Conservation (phyloP, 2,888 invertebrate genomes). For the Gandaritis pyraliata region DNA sequence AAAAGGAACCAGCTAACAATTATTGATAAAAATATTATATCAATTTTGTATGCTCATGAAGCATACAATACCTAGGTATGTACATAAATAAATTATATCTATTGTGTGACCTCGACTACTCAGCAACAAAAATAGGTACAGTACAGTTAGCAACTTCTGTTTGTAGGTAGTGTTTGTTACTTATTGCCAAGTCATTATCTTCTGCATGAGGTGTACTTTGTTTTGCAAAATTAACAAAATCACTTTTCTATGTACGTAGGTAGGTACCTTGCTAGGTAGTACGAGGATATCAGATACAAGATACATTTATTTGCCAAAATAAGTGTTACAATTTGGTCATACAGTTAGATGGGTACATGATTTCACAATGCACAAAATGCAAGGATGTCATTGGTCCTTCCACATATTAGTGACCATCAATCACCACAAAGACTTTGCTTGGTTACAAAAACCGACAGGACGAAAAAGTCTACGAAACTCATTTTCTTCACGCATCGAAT, state of each 20-base stretch:
- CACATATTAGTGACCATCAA: conserved; percentile 17
- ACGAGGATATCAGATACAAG: conserved; percentile 1
- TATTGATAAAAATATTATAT: too few species aligned
- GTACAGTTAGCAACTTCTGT: too few species aligned
- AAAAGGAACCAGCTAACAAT: too few species aligned
- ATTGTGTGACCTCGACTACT: too few species aligned
- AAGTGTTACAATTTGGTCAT: too few species aligned
- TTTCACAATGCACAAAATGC: conserved; percentile 1
- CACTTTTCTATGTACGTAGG: conserved; percentile 1
- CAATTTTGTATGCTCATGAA: too few species aligned
- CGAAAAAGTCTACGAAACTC: conserved; percentile 65
- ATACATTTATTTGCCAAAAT: too few species aligned
- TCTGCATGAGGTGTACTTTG: conserved; percentile 8
- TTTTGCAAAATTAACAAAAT: conserved; percentile 17
- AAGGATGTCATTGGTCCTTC: neutral
- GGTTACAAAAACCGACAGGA: conserved; percentile 55
- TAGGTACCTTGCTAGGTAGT: conserved; percentile 1
- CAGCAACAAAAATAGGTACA: too few species aligned
- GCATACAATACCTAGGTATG: too few species aligned
- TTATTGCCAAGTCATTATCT: conserved; percentile 16
- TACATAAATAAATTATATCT: too few species aligned
- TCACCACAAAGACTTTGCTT: conserved; percentile 39
- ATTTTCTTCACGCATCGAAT: conserved; percentile 65
- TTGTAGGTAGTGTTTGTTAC: neutral
- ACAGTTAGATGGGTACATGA: too few species aligned